Percentiles rank a stretch among this genome's conserved stretches.
Conservation (phyloP, 2,888 invertebrate genomes). For the Candidula unifasciata region DNA sequence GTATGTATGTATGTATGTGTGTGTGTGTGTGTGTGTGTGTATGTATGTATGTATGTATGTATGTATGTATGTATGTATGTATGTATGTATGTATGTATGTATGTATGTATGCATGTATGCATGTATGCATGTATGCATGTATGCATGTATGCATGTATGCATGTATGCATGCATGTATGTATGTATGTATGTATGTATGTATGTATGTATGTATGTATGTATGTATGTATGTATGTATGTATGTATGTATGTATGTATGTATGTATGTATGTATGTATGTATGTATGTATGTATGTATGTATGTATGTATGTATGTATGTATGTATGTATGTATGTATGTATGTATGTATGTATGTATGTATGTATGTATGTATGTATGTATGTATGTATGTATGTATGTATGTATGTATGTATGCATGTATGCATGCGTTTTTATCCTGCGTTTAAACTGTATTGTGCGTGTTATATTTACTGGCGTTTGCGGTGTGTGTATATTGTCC, state of each 20-base stretch:
- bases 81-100: constrained; percentile 20
- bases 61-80: constrained; percentile 13
- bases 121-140: constrained; percentile 5
- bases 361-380: constrained; percentile 22
- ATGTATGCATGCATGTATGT: constrained; percentile 14
- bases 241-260: background rate
- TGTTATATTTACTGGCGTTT: no score
- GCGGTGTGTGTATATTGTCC: no score
- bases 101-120: background rate
- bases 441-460: no score
- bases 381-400: constrained; percentile 7
- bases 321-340: background rate
- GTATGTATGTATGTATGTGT: background rate
- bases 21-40: background rate
- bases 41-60: background rate
- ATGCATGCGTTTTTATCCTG: background rate
- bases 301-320: background rate
- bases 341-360: constrained; percentile 11
- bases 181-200: constrained; percentile 16
- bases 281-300: background rate
- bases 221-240: background rate
- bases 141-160: constrained; percentile 14
- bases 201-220: constrained; percentile 14
- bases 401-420: constrained; percentile 15
- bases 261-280: background rate